Base-by-base conservation (phyloP, 2,888 invertebrate genomes). In the Phalera bucephala region DNA sequence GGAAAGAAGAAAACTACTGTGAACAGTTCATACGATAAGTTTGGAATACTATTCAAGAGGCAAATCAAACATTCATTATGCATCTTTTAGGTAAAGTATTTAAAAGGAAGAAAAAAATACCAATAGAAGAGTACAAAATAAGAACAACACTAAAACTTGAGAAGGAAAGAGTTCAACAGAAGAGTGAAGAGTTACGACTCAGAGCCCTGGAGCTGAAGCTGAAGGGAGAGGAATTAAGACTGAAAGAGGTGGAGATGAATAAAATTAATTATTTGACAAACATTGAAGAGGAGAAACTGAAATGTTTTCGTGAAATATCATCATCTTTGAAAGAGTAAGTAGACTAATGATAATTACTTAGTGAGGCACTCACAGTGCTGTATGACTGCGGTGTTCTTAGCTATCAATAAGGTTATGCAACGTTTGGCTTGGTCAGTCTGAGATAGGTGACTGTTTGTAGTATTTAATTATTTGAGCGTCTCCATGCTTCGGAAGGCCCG, bases 191-290 rank as follows among this genome's bases (percentile, higher is more conserved):
- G 33, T 40, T 73, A 45, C 59, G 73, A 46, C 46, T 73, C 25
- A 58, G 55, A 50, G 73, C 73, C 8, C 34, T 73, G 17, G 73
- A 73, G 32, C 37, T 73, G 26, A 73, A 73, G 19, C 37, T 73
- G 1, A 73, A 70, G 53, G 70, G 66, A 48, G 72, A 73, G 25
- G 73, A 73, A 27, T 49, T 73, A 34, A 63, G 56, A 52, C 36
- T 72, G 34, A 70, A 72, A 32, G 74, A 73, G 43, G 55, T 60
- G 3, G 74, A 73, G 37, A 73, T 73, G 65, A 69, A 67, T 26
- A 73, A 73, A 56, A 65, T 73, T 3, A 73, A 72, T 17, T 65
- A 70, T 42, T 48, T 72, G 23, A 72, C 72, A 8, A 70, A 51
- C 33, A 53, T 73, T 33, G 73, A 73, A 31, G 73, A 73, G 17